Evolutionary conservation across 2,888 invertebrate genomes (phyloP), one percentile per base, ranked within the genome.

Genomic region (Dendrolimus pini): DNA sequence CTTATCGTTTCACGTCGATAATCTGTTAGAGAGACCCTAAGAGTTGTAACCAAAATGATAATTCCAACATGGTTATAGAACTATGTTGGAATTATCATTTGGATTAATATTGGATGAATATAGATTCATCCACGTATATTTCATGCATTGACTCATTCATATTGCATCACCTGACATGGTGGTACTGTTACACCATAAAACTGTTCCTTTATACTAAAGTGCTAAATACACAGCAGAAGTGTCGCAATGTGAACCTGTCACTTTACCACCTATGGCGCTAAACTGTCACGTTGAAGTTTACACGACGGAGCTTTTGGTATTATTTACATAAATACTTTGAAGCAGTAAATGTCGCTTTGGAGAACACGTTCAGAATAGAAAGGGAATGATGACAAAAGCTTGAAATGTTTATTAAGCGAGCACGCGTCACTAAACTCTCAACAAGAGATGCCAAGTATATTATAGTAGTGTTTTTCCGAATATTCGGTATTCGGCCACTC

Each of bases 321-420:
- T 47, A 47, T 47, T 47, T 47, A 47, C 47, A 42, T 52, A 7
- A 52, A 60, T 56, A 47, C 9, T 10, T 47, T 47, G 47, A 47
- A 47, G 12, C 47, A 6, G 47, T 47, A 8, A 47, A 47, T 47
- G 9, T 47, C 47, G 12, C 9, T 12, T 47, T 47, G 9, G 47
- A 47, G 12, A 47, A 47, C 47, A 47, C 9, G 47, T 47, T 47
- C 47, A 47, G 47, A 55, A 63, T 47, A 9, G 47, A 10, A 30
- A 63, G 65, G 68, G 67, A 70, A 12, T 47, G 47, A 47, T 9
- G 47, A 47, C 47, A 78, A 75, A 72, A 69, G 68, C 66, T 63
- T 68, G 67, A 70, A 73, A 77, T 80, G 78, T 80, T 78, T 81
- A 78, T 79, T 69, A 75, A 80, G 73, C 78, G 71, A 68, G 67